Base-by-base conservation (phyloP, 2,113 vertebrate species). In the Myotis lucifugus region DNA sequence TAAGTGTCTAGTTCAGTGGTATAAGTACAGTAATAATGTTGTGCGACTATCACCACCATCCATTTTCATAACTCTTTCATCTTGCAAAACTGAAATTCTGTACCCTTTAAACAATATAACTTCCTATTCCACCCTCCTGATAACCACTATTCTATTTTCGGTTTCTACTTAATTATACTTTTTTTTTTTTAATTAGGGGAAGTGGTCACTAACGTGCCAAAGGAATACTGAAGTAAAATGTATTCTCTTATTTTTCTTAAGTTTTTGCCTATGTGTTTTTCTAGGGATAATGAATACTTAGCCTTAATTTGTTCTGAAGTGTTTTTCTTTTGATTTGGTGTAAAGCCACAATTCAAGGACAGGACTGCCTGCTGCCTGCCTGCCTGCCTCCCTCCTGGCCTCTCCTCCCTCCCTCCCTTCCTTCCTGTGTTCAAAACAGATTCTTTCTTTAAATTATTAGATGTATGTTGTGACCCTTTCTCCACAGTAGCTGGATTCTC, bases 281-380 rank as follows among this genome's bases (percentile, higher is more conserved):
- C 15, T 88, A 69, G 72, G 59, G 59, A 25, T 88, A 91, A 92
- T 95, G 56, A 94, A 86, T 82, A 88, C 27, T 23, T 69, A 54
- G 29, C 77, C 34, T 50, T 93, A 25, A 79, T 95, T 81, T 95
- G 42, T 92, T 84, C 37, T 90, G 46, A 96, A 64, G 40, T 27
- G 2, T 74, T 72, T 91, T 94, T 67, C 25, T 83, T 95, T 93
- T 54, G 29, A 70, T 42, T 85, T 95, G 50, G 27, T 93, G 81
- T 88, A 76, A 95, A 70, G 66, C 40, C 73, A 95, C 56, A 84
- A 59, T 77, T 88, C 23, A 69, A 52, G 54, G 40, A 29, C 37
- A 83, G 25, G 25, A 15, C 54, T 40, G 32, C 76, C 6, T n/a
- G 59, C 21, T 5, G 37, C 69, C 64, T 66, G 14, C 61, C 61